phyloP scores from a whole-genome alignment of 2,113 vertebrate species.

The Ornithorhynchus anatinus region DNA sequence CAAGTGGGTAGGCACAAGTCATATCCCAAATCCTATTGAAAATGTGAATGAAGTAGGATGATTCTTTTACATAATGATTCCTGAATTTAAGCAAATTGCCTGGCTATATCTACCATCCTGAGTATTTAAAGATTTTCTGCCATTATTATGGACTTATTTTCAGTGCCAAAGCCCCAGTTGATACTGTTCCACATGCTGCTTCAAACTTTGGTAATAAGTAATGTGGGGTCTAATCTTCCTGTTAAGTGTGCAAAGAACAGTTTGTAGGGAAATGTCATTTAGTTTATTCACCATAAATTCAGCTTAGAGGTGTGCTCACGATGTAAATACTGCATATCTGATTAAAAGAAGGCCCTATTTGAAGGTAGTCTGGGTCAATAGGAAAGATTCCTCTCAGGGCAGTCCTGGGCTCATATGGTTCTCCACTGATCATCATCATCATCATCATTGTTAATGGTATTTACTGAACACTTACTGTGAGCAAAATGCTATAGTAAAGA shows the following conservation, averaged over 20 bases:
- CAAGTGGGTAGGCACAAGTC: neutral
- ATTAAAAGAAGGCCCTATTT: neutral
- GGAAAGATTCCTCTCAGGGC: rapidly evolving
- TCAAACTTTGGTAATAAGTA: neutral
- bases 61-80: neutral
- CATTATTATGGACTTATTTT: constrained; percentile 12
- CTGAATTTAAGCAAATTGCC: neutral
- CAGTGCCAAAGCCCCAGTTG: neutral
- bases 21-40: neutral
- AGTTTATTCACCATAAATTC: neutral
- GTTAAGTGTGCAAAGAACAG: neutral
- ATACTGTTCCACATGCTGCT: neutral
- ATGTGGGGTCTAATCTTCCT: constrained; percentile 6
- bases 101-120: neutral
- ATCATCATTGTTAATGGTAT: too few species aligned
- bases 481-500: too few species aligned
- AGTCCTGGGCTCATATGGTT: rapidly evolving
- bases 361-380: rapidly evolving
- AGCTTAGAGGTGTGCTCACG: neutral
- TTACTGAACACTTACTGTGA: too few species aligned
- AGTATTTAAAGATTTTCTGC: neutral
- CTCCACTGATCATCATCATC: too few species aligned
- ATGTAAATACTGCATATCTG: neutral
- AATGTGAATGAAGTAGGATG: neutral
- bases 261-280: neutral